Evolutionary conservation across 2,113 vertebrate species (phyloP).

Genomic region (Cebidichthys violaceus): DNA sequence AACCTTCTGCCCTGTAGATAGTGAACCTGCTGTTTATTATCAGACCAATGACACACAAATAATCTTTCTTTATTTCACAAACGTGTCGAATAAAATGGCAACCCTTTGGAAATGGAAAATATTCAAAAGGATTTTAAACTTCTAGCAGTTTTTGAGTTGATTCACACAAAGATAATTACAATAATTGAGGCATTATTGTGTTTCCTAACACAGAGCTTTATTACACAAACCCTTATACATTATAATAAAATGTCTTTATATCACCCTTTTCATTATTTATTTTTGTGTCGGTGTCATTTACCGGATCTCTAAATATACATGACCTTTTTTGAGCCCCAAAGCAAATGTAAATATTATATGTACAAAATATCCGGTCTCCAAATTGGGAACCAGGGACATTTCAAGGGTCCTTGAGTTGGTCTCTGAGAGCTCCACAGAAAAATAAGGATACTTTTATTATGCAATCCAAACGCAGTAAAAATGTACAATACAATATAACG

Average conservation of each 20-base stretch:
- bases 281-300: neutral
- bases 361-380: neutral
- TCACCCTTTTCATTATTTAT: neutral
- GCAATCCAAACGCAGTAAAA: neutral
- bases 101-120: neutral
- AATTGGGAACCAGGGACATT: neutral
- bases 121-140: neutral
- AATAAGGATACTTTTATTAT: neutral
- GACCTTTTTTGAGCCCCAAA: neutral
- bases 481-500: neutral
- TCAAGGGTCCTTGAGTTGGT: neutral
- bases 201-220: neutral
- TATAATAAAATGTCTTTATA: neutral
- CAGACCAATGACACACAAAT: neutral
- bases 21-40: conserved; percentile 11
- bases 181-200: neutral
- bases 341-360: neutral
- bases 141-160: neutral
- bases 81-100: neutral
- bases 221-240: too few species aligned
- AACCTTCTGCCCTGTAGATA: neutral
- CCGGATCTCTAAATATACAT: neutral
- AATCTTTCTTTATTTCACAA: too few species aligned
- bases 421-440: neutral
- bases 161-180: neutral